Percentiles rank a stretch among this genome's conserved stretches.
Evolutionary conservation across 2,113 vertebrate species (phyloP).

Genomic region (Lepus timidus): DNA sequence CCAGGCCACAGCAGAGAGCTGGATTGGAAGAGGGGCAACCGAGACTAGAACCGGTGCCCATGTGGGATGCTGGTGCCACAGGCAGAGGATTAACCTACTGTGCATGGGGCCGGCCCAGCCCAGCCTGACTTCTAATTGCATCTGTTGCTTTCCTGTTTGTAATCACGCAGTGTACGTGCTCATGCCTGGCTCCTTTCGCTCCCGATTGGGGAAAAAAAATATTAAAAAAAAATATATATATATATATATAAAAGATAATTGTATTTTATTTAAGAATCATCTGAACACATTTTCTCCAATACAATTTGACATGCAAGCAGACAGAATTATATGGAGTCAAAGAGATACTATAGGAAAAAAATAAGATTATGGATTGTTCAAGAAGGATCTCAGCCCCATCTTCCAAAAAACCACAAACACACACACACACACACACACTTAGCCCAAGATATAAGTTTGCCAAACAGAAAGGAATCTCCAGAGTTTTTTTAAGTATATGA

Average conservation of each 20-base stretch:
- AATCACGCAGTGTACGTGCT: too few relatives aligned
- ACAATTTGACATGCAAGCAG: not conserved
- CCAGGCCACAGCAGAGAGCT: too few relatives aligned
- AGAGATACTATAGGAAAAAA: not conserved
- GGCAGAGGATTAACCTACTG: too few relatives aligned
- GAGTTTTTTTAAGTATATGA: not conserved
- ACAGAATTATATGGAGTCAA: not conserved
- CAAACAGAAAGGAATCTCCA: not conserved
- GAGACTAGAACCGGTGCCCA: too few relatives aligned
- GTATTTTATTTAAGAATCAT: slow-evolving; percentile 39
- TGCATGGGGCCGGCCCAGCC: too few relatives aligned
- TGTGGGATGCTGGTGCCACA: too few relatives aligned
- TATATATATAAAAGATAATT: slow-evolving; percentile 31
- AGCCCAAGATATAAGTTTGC: not conserved
- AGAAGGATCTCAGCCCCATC: not conserved
- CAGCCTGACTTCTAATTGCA: too few relatives aligned
- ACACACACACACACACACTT: not conserved
- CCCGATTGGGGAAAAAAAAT: too few relatives aligned
- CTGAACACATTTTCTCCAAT: slow-evolving; percentile 9
- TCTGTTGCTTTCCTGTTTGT: too few relatives aligned
- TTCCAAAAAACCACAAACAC: not conserved
- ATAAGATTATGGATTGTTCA: not conserved
- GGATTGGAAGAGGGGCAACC: too few relatives aligned
- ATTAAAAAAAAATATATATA: too few relatives aligned
- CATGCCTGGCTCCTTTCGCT: too few relatives aligned